These are phyloP conservation scores for Gymnoscopelus microlampas DNA, from an alignment of 2,797 vertebrate species.

Conservation along the genomic window DNA sequence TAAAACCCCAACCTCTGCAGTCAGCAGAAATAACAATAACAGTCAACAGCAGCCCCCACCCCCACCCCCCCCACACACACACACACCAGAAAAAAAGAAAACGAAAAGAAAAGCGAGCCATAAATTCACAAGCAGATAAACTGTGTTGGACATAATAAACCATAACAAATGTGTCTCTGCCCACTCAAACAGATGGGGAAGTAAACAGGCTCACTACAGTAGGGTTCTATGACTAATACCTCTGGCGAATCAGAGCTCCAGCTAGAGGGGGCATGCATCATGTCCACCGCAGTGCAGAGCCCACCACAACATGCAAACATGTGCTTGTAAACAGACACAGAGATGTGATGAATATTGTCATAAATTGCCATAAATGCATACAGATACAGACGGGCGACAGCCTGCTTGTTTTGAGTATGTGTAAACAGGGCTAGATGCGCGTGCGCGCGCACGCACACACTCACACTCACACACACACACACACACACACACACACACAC, in stretches of 20 bases:
- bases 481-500: conserved; percentile 3
- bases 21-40: too few species aligned
- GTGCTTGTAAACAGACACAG: conserved; percentile 24
- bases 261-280: not conserved
- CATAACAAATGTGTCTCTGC: conserved; percentile 8
- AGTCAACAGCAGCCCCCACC: too few species aligned
- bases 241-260: not conserved
- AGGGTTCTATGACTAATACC: conserved; percentile 26
- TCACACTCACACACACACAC: conserved; percentile 6
- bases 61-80: too few species aligned
- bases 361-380: conserved; percentile 33
- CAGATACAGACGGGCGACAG: conserved; percentile 23
- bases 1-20: not conserved
- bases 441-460: not conserved
- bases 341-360: conserved; percentile 27
- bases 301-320: conserved; percentile 22
- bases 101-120: conserved; percentile 24
- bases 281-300: conserved; percentile 8
- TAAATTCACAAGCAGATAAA: conserved; percentile 23
- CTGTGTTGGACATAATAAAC: not conserved
- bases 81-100: not conserved
- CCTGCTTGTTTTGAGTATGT: conserved; percentile 18
- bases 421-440: conserved; percentile 20
- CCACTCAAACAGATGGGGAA: conserved; percentile 39
- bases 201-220: conserved; percentile 23